Evolutionary conservation across 2,888 invertebrate species (phyloP).

Genomic region (Drosophila neoperkinsi): DNA sequence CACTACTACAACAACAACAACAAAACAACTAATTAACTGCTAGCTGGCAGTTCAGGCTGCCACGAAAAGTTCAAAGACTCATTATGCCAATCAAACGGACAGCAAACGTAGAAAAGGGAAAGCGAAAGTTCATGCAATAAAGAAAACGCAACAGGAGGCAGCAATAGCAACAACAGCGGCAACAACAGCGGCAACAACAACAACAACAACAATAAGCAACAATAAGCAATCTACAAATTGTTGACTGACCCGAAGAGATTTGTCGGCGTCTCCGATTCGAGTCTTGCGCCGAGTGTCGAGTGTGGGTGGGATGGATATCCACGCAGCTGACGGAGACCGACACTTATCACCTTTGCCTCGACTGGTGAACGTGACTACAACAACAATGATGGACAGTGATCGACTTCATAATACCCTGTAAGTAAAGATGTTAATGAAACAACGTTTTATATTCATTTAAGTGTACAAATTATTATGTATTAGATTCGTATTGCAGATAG

Average conservation of each 20-base stretch:
- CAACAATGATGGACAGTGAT: not conserved
- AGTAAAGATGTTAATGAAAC: not conserved
- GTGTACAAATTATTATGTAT: not conserved
- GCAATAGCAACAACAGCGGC: slow-evolving; percentile 21
- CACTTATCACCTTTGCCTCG: slow-evolving; percentile 64
- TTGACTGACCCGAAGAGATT: slow-evolving; percentile 65
- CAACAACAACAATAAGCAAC: slow-evolving; percentile 25
- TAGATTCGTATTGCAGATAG: not conserved
- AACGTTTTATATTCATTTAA: not conserved
- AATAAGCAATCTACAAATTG: slow-evolving; percentile 55
- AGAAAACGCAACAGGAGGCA: slow-evolving; percentile 68
- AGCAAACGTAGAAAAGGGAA: slow-evolving; percentile 64
- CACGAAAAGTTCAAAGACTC: slow-evolving; percentile 60
- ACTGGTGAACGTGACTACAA: slow-evolving; percentile 61
- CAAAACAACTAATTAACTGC: slow-evolving; percentile 39
- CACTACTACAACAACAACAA: not conserved
- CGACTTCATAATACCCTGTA: slow-evolving; percentile 15
- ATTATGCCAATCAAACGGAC: slow-evolving; percentile 62
- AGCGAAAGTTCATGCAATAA: slow-evolving; percentile 70
- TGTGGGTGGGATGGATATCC: slow-evolving; percentile 49
- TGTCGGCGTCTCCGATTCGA: slow-evolving; percentile 39
- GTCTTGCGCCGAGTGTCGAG: slow-evolving; percentile 4
- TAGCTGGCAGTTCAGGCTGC: slow-evolving; percentile 49
- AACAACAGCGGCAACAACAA: slow-evolving; percentile 34
- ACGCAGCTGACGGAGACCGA: slow-evolving; percentile 50